Base-by-base conservation (phyloP, 2,888 invertebrate genomes). In the Brachyopa scutellaris region DNA sequence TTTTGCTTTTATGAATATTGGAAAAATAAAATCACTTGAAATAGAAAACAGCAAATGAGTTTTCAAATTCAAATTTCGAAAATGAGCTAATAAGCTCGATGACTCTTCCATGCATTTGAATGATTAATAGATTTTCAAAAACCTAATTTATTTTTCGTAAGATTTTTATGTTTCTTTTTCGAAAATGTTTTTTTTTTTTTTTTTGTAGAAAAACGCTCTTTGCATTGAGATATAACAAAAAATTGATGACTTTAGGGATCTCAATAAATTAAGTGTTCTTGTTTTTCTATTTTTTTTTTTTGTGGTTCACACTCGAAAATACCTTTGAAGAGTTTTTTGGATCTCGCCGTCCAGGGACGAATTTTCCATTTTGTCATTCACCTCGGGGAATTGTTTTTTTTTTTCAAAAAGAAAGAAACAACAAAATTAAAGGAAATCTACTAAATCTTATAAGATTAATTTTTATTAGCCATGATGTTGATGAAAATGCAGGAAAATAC, bases 91-190 rank as follows among this genome's bases (percentile, higher is more conserved):
- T 64, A 62, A 66, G 77, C 66, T 61, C 17, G 72, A 61, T 79
- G 78, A 72, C 64, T 78, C 21, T 47, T 66, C 45, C 72, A 72
- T 72, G 66, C 64, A 78, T 51, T 53, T 38, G 11, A 42, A 66
- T 72, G 72, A 72, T 79, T 72, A 66, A 72, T 79, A 38, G 17
- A 38, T 61, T 72, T 59, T 42, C n/a, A 15, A 70, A 33, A 64
- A 66, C 38, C 38, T 5, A 26, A 19, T 64, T 57, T 78, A 64
- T 70, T 70, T 66, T 72, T 79, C 33, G 42, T 9, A 19, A 26
- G 7, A 17, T 21, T 21, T 67, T 55, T 45, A 53, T 66, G 51
- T 29, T 36, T 67, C 17, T 49, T 47, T 45, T 53, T 45, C 45
- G 45, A 11, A 47, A 47, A 47, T 17, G 1, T 21, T 13, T 67